phyloP scores from a whole-genome alignment of 2,797 vertebrate species.

The Notoglanidium macrostoma region DNA sequence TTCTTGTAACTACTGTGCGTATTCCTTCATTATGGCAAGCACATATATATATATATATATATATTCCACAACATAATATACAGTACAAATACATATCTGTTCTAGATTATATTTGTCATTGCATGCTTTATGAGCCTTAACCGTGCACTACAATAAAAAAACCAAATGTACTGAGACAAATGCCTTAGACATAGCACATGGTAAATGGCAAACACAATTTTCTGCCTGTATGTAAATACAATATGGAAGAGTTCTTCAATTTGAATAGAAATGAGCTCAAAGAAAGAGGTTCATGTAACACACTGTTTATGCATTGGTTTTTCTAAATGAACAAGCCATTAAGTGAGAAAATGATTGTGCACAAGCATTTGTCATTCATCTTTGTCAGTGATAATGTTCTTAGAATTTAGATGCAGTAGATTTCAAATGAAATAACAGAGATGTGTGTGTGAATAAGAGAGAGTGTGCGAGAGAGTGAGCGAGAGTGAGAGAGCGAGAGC shows the following conservation, averaged over 20 bases:
- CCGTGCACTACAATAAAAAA: slow-evolving; percentile 1
- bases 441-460: not conserved
- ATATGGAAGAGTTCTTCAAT: slow-evolving; percentile 13
- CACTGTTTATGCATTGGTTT: slow-evolving; percentile 17
- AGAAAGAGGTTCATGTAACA: slow-evolving; percentile 31
- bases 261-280: slow-evolving; percentile 31
- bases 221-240: slow-evolving; percentile 22
- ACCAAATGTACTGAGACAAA: slow-evolving; percentile 21
- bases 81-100: not conserved
- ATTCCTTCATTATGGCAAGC: not conserved
- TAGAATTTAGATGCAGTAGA: not conserved
- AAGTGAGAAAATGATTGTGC: not conserved
- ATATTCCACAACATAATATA: not conserved
- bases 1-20: too few relatives aligned
- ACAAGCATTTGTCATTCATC: slow-evolving; percentile 2
- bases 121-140: slow-evolving; percentile 10
- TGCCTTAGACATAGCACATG: slow-evolving; percentile 8
- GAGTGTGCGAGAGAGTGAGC: not conserved
- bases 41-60: not conserved
- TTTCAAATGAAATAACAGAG: slow-evolving; percentile 12
- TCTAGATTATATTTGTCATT: slow-evolving; percentile 13
- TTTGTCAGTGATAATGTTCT: slow-evolving; percentile 27
- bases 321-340: slow-evolving; percentile 37
- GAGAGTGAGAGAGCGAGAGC: not conserved
- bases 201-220: slow-evolving; percentile 25